Conservation (phyloP, 1,140 invertebrate genomes). For the Acarapis woodi region DNA sequence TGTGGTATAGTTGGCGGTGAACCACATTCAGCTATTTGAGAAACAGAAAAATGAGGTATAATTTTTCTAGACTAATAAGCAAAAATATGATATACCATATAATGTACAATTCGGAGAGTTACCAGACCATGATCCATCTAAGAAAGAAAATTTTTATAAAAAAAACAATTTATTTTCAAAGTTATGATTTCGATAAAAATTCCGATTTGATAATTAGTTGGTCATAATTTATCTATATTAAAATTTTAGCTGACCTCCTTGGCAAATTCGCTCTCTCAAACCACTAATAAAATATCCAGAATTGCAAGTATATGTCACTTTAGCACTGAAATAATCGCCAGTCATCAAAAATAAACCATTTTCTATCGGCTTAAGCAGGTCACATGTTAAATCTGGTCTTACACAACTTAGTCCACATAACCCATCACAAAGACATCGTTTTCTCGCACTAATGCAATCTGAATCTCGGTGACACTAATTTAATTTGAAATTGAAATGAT, state of each 20-base stretch:
- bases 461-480: constrained; percentile 70
- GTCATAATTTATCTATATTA: neutral
- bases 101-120: neutral
- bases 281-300: constrained; percentile 60
- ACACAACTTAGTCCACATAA: constrained; percentile 87
- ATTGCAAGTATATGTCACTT: constrained; percentile 53
- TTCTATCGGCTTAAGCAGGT: constrained; percentile 33
- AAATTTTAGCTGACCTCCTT: constrained; percentile 26
- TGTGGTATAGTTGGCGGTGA: constrained; percentile 56
- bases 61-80: neutral
- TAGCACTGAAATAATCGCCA: constrained; percentile 43
- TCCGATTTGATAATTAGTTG: neutral
- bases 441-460: constrained; percentile 86
- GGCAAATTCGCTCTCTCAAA: constrained; percentile 45
- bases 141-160: no score
- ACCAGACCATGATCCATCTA: neutral
- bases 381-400: constrained; percentile 65
- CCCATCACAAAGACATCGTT: constrained; percentile 84
- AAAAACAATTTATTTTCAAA: no score
- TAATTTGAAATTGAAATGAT: no score
- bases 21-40: constrained; percentile 40
- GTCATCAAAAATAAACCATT: constrained; percentile 31
- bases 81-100: neutral
- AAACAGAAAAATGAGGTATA: neutral
- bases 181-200: no score